Evolutionary conservation across 2,888 invertebrate genomes (phyloP), one percentile per base, ranked within the genome.

Genomic region (Lomographa bimaculata): DNA sequence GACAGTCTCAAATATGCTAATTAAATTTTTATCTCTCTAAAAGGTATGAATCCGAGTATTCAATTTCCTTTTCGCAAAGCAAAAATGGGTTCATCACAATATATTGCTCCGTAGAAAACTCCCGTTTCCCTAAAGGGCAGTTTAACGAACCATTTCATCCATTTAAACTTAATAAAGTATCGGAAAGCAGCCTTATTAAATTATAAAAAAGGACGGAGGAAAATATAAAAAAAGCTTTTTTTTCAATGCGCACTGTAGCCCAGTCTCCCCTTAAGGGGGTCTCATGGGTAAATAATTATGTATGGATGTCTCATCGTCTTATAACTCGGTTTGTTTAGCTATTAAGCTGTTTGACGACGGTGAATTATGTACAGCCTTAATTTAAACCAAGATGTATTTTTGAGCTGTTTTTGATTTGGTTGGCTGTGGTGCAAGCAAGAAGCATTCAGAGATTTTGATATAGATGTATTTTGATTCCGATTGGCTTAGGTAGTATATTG

Each of bases 161-260:
- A 66, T 77, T 79, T 71, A 73, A 73, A 79, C 68, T 66, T 78
- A 82, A 83, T 83, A 81, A 82, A 79, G 76, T 76, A 83, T 81
- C 71, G 77, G 66, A 79, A 81, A 83, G 75, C 64, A 77, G 70
- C 71, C 70, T 80, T 79, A 83, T 84, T 82, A 78, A 79, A 79
- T 83, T 72, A 70, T 64, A 71, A 72, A 74, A 60, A 52, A 41
- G 36, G 47, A 50, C 43, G 44, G 42, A 38, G 54, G 34, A 16
- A n/a, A 14, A 14, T 3, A 14, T 14, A 14, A 14, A 14, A 14
- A 14, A 14, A 14, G 2, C 3, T 14, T 14, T 20, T 36, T 42
- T 36, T 30, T 9, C 11, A 37, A 25, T 35, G 25, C 8, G 50
- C 50, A 50, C 48, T 47, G 56, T 69, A 64, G 60, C 65, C 47